phyloP scores from a whole-genome alignment of 2,888 invertebrate genomes.

The Apodemia mormo region DNA sequence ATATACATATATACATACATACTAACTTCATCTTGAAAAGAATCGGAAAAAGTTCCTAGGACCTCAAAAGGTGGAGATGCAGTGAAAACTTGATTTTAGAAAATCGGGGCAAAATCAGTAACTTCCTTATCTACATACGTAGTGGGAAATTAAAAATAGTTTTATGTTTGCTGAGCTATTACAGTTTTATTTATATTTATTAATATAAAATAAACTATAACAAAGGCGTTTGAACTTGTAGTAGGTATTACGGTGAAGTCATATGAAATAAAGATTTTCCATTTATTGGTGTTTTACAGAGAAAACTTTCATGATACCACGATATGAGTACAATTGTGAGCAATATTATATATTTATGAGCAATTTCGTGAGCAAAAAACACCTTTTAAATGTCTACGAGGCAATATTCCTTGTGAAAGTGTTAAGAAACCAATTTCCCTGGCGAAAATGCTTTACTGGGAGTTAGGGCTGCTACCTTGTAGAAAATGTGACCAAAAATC shows the following conservation, averaged over 20 bases:
- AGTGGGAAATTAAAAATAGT: too few species aligned
- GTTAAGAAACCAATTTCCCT: slow-evolving; percentile 37
- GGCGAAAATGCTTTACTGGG: slow-evolving; percentile 10
- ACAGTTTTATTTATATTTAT: too few species aligned
- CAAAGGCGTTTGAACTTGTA: background rate
- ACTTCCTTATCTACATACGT: too few species aligned
- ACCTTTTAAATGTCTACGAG: slow-evolving; percentile 30
- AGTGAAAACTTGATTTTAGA: too few species aligned
- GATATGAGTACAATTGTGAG: background rate
- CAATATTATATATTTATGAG: slow-evolving; percentile 36
- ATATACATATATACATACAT: too few species aligned
- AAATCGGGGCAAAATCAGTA: too few species aligned
- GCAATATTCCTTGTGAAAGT: slow-evolving; percentile 37
- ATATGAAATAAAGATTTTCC: slow-evolving; percentile 4
- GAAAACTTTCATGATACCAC: background rate
- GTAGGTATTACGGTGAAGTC: background rate
- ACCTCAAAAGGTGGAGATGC: too few species aligned
- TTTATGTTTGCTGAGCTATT: too few species aligned
- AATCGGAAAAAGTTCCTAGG: too few species aligned
- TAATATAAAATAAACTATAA: background rate
- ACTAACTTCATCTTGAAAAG: too few species aligned
- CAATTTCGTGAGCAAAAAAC: slow-evolving; percentile 29
- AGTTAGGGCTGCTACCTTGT: background rate
- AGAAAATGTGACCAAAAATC: too few species aligned
- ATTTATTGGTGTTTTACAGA: slow-evolving; percentile 1